Conservation (phyloP, 2,113 vertebrate genomes). For the Lichenostomus cassidix region DNA sequence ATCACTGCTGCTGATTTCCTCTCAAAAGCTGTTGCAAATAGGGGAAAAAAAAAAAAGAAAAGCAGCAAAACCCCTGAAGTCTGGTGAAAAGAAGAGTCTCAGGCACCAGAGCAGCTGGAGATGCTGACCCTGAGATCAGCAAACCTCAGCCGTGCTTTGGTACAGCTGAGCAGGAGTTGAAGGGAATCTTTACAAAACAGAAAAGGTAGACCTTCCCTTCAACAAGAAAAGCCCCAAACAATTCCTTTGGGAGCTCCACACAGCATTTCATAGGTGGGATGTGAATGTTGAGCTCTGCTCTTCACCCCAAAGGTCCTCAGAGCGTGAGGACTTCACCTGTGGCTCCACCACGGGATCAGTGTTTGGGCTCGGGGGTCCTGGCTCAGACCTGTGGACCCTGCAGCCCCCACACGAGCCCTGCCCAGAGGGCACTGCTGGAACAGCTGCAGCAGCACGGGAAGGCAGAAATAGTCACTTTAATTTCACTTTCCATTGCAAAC, state of each 20-base stretch:
- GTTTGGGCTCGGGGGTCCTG: not conserved
- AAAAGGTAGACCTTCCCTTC: not conserved
- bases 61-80: not conserved
- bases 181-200: not conserved
- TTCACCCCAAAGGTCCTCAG: not conserved
- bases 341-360: fast-evolving
- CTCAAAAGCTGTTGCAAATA: constrained; percentile 2
- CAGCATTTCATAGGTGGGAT: not conserved
- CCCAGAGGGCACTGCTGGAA: not conserved
- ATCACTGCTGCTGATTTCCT: constrained; percentile 13
- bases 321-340: not conserved
- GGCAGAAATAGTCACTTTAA: not conserved
- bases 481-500: not conserved
- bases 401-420: not conserved
- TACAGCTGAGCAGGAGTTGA: not conserved
- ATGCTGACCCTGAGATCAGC: not conserved
- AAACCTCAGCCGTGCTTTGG: not conserved
- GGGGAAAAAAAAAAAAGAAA: not conserved
- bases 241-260: not conserved
- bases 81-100: not conserved
- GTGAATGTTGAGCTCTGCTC: not conserved
- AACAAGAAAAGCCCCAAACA: not conserved
- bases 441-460: not conserved
- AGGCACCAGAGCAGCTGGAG: not conserved
- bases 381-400: not conserved